A percentile compares a stretch with the other conserved stretches of the same genome.
phyloP scores from a whole-genome alignment of 2,888 invertebrate genomes.

The Mythimna impura region DNA sequence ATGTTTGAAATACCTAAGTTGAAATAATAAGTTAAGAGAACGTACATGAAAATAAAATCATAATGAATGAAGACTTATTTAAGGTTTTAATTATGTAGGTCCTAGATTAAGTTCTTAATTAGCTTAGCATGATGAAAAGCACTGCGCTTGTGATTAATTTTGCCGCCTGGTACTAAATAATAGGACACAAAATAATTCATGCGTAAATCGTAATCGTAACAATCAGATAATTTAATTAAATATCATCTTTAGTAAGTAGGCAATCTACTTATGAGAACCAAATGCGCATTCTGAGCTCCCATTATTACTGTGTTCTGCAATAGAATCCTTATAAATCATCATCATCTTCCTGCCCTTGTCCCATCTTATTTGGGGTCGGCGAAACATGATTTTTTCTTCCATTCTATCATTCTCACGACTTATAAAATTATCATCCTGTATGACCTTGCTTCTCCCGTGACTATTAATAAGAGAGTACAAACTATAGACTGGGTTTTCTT shows the following conservation, averaged over 20 bases:
- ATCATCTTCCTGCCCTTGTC: too few relatives aligned
- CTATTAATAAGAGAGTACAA: too few relatives aligned
- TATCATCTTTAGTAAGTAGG: not conserved
- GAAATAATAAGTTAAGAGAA: not conserved
- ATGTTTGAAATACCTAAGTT: not conserved
- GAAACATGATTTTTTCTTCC: too few relatives aligned
- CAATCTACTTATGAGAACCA: constrained; percentile 5
- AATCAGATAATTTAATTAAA: constrained; percentile 8
- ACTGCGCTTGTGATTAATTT: not conserved
- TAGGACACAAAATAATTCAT: not conserved
- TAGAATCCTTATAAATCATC: too few relatives aligned
- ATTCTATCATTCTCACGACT: too few relatives aligned
- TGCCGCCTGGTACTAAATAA: not conserved
- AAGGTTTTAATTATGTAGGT: not conserved
- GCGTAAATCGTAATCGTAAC: not conserved
- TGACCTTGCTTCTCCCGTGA: too few relatives aligned
- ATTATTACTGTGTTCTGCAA: constrained; percentile 3
- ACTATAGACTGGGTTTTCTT: too few relatives aligned
- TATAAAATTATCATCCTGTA: too few relatives aligned
- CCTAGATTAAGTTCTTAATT: not conserved
- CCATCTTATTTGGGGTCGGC: too few relatives aligned
- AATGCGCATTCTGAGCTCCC: constrained; percentile 4
- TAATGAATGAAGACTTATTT: constrained; percentile 3
- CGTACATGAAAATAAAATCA: not conserved
- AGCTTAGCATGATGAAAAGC: not conserved